Percentiles rank a stretch among this genome's conserved stretches.
Evolutionary conservation across 2,797 vertebrate genomes (phyloP).

Genomic region (Moxostoma hubbsi): DNA sequence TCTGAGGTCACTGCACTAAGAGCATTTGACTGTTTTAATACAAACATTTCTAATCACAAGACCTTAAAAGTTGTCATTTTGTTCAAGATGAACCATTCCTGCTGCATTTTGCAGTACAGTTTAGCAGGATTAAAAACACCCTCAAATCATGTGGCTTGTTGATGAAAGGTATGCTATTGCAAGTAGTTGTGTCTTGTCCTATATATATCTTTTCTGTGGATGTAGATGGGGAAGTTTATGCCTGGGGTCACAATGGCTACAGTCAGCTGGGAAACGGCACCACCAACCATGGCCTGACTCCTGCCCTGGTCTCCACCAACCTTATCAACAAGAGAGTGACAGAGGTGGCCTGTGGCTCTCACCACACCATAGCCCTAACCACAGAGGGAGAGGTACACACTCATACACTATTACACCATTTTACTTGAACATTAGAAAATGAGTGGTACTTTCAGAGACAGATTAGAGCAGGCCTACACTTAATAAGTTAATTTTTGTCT

Average conservation of each 20-base stretch:
- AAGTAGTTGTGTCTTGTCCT: background rate
- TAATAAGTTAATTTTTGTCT: too few species aligned
- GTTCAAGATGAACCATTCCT: background rate
- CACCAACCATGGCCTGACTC: constrained; percentile 88
- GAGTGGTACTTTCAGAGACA: background rate
- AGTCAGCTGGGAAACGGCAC: constrained; percentile 96
- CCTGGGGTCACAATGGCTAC: constrained; percentile 98
- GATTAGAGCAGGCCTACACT: background rate
- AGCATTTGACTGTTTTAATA: background rate
- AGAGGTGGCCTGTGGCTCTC: constrained; percentile 95
- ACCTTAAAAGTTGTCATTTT: background rate
- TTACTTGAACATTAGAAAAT: background rate
- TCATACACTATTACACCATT: background rate
- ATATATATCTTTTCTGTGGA: constrained; percentile 26
- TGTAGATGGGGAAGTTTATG: constrained; percentile 94
- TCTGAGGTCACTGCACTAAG: background rate
- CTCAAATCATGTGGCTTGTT: too few species aligned
- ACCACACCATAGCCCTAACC: constrained; percentile 94
- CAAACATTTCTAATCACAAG: background rate
- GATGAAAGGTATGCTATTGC: too few species aligned
- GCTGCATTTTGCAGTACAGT: background rate
- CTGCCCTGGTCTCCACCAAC: constrained; percentile 93
- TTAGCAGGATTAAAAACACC: too few species aligned
- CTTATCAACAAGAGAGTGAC: constrained; percentile 91
- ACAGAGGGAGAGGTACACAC: constrained; percentile 90